Percentiles rank a stretch among this genome's conserved stretches.
Conservation (phyloP, 1,140 invertebrate genomes). For the Phenacoccus solenopsis region DNA sequence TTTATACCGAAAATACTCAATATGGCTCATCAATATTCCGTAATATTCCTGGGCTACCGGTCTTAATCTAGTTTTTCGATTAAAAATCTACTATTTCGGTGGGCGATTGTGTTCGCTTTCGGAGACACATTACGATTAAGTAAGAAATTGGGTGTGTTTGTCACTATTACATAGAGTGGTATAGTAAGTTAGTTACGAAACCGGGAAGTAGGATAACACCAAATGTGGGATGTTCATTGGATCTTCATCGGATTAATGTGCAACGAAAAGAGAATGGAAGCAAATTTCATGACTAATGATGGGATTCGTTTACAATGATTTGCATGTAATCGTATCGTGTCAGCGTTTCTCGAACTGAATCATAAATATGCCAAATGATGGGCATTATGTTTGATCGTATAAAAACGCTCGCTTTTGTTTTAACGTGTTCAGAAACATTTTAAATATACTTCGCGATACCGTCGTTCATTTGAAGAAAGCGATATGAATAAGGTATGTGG, state of each 20-base stretch:
- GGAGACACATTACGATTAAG: not conserved
- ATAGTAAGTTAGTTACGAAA: not conserved
- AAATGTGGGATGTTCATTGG: not conserved
- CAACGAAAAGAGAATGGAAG: not conserved
- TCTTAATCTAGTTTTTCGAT: not conserved
- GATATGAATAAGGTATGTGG: not conserved
- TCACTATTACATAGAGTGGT: not conserved
- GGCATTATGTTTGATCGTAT: slow-evolving; percentile 1
- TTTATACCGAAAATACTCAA: too few relatives aligned
- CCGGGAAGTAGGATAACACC: not conserved
- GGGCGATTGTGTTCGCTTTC: not conserved
- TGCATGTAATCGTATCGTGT: not conserved
- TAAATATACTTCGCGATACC: not conserved
- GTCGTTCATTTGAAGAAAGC: not conserved
- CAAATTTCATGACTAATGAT: slow-evolving; percentile 3
- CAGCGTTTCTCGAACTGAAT: not conserved
- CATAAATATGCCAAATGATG: not conserved
- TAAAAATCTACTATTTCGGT: not conserved
- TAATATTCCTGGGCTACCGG: too few relatives aligned
- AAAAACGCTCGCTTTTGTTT: not conserved
- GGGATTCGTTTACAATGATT: slow-evolving; percentile 1
- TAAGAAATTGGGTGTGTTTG: slow-evolving; percentile 1
- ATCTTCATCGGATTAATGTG: slow-evolving; percentile 1
- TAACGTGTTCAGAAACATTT: not conserved
- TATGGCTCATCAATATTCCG: too few relatives aligned